These are phyloP conservation scores for Zootoca vivipara DNA, from an alignment of 2,113 vertebrate species.

Conservation along the genomic window DNA sequence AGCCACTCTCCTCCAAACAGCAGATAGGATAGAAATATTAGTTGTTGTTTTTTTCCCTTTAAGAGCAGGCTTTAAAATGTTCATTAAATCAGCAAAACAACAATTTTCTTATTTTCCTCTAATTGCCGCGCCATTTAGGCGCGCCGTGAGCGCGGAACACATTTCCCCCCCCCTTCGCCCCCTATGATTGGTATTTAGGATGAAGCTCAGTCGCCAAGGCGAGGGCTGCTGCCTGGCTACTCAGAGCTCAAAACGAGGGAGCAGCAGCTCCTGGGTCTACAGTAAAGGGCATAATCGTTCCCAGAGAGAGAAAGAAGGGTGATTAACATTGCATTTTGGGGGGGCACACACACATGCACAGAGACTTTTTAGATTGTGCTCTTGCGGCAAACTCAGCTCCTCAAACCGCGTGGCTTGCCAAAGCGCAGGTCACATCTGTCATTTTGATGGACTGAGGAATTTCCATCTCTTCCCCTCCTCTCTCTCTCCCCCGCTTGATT, in stretches of 20 bases:
- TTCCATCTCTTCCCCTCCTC: background rate
- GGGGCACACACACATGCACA: background rate
- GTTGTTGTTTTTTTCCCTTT: constrained; percentile 65
- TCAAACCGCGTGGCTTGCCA: constrained; percentile 41
- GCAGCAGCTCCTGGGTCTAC: constrained; percentile 48
- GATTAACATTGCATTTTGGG: constrained; percentile 1
- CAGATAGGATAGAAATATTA: constrained; percentile 71
- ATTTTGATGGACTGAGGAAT: constrained; percentile 37
- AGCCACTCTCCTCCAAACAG: constrained; percentile 69
- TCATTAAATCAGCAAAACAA: constrained; percentile 81
- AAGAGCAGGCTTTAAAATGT: constrained; percentile 75
- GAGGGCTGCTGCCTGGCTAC: constrained; percentile 23
- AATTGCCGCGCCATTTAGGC: constrained; percentile 77
- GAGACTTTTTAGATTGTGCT: constrained; percentile 1
- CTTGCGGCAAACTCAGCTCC: constrained; percentile 19
- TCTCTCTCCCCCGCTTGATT: too few species aligned
- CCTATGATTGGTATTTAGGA: constrained; percentile 59
- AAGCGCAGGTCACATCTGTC: constrained; percentile 9
- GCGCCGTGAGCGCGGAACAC: constrained; percentile 63
- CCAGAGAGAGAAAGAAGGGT: constrained; percentile 43
- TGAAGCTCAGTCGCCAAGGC: constrained; percentile 16
- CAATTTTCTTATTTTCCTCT: constrained; percentile 79
- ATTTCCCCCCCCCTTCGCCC: constrained; percentile 22
- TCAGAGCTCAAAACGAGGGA: constrained; percentile 5
- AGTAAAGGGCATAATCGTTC: constrained; percentile 29